phyloP scores from a whole-genome alignment of 2,888 invertebrate species.

The Sinhomidia bicolor region DNA sequence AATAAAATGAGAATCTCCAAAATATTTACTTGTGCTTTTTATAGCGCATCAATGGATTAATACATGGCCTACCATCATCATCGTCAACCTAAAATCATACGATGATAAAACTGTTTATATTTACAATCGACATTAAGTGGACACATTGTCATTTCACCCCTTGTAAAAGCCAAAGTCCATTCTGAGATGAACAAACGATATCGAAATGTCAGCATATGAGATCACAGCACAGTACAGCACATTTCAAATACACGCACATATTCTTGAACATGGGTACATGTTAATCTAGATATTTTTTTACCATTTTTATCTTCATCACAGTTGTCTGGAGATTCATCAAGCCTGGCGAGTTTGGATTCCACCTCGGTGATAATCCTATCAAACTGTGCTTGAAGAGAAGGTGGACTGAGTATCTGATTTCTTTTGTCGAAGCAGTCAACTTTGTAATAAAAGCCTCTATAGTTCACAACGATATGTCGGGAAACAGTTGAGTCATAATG shows the following conservation, averaged over 20 bases:
- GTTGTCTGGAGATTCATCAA: conserved; percentile 4
- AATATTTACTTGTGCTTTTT: conserved; percentile 21
- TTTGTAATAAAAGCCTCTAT: conserved; percentile 82
- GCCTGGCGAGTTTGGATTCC: conserved; percentile 71
- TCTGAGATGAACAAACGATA: too few species aligned
- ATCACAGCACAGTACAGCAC: too few species aligned
- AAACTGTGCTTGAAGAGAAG: conserved; percentile 82
- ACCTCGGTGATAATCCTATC: conserved; percentile 83
- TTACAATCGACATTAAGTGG: too few species aligned
- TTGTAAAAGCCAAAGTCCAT: too few species aligned
- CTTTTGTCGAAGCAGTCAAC: conserved; percentile 82
- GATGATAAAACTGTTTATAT: background rate
- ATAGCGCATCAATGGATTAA: background rate
- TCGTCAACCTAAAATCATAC: too few species aligned
- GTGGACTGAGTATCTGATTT: conserved; percentile 82
- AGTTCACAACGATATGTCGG: conserved; percentile 82
- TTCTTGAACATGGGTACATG: too few species aligned
- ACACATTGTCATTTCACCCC: too few species aligned
- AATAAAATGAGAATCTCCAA: background rate
- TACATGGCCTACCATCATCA: too few species aligned
- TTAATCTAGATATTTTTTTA: background rate
- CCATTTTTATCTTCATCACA: conserved; percentile 47
- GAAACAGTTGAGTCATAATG: conserved; percentile 82
- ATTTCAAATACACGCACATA: too few species aligned
- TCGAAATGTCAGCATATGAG: too few species aligned